Evolutionary conservation across 1,140 invertebrate genomes (phyloP), one percentile per base, ranked within the genome.

Genomic region (Pseudomyrmex gracilis): DNA sequence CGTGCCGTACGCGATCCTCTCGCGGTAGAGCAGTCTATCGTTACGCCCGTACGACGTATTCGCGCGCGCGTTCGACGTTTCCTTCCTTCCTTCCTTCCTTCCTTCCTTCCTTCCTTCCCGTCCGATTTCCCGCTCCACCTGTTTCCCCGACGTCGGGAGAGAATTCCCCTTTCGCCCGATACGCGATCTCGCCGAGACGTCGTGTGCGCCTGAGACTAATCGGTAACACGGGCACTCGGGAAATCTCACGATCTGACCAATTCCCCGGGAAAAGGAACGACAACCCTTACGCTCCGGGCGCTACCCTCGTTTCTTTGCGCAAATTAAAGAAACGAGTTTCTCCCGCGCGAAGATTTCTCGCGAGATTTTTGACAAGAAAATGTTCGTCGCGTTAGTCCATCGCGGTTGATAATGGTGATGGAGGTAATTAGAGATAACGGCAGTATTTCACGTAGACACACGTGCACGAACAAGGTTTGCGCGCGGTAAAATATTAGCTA

Each of bases 211-310:
- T 17, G 57, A 60, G 86, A 85, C 87, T 88, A 88, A 88, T 88
- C 87, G 87, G 87, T 83, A 70, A 60, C 85, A 74, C 76, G 51
- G 86, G 74, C 55, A 83, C 70, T 47, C 85, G 58, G 77, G 74
- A 82, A 87, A 88, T 88, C 82, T 83, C 20, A 71, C 87, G 85
- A 82, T 88, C 86, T 88, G 85, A 87, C 87, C 87, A 88, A 87
- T 88, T 87, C 60, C 64, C 15, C 12, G 22, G 10, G 13, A 73
- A 71, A 73, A 34, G 22, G 2, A 64, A 15, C 64, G 76, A 78
- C 78, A 73, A 73, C 24, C 17, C 8, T 66, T 88, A 80, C 51
- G 71, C 68, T 67, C 57, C 45, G n/a, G 51, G 22, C 66, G 71
- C 67, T 73, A 68, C 47, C 57, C 43, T 78, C 73, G 45, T 88